Percentiles rank a stretch among this genome's conserved stretches.
phyloP scores from a whole-genome alignment of 2,888 invertebrate species.

The Andrena dorsata region DNA sequence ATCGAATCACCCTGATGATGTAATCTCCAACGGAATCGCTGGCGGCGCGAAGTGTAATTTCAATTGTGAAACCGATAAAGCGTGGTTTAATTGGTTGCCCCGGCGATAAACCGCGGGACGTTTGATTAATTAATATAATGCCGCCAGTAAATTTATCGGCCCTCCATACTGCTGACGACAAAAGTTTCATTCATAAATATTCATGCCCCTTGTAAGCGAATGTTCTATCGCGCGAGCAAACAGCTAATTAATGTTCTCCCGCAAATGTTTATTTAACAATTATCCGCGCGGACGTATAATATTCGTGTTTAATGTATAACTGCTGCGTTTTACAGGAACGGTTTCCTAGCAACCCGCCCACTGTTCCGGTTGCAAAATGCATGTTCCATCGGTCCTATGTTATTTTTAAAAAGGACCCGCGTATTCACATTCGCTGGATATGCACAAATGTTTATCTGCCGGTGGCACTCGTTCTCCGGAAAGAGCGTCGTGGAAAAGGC shows the following conservation, averaged over 20 bases:
- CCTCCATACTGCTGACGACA: neutral
- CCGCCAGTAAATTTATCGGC: neutral
- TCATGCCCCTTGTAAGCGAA: neutral
- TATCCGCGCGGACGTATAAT: neutral
- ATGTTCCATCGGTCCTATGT: neutral
- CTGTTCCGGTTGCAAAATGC: neutral
- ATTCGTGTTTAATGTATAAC: neutral
- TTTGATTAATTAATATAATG: constrained; percentile 33
- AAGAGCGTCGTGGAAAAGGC: neutral
- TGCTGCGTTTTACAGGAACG: neutral
- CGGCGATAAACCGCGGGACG: neutral
- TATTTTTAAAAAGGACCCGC: neutral
- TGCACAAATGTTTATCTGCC: constrained; percentile 1
- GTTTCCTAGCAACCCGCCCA: neutral
- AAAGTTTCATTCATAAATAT: constrained; percentile 13
- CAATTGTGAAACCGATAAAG: neutral
- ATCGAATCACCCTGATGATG: neutral
- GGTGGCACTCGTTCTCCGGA: neutral
- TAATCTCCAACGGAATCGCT: neutral
- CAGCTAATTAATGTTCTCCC: constrained; percentile 25
- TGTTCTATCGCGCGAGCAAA: neutral
- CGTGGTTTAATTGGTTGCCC: neutral
- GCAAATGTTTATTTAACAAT: constrained; percentile 13
- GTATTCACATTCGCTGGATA: neutral
- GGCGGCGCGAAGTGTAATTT: neutral